Conservation (phyloP, 2,797 vertebrate genomes). For the Luscinia luscinia region DNA sequence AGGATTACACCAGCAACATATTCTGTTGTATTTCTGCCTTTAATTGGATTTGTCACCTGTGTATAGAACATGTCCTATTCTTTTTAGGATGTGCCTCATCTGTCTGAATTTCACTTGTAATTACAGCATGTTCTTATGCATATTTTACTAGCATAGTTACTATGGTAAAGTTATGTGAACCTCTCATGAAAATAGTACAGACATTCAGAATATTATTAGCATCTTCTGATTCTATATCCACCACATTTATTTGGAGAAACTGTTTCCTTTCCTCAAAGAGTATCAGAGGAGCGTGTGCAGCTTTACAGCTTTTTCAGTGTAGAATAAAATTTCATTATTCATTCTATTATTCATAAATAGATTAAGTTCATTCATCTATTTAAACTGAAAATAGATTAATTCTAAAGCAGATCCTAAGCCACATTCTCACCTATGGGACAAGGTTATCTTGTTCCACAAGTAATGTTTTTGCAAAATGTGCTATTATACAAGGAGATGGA, state of each 20-base stretch:
- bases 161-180: background rate
- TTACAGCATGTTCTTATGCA: background rate
- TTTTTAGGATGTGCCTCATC: background rate
- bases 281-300: accelerated
- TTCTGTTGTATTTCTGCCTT: background rate
- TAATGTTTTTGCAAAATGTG: background rate
- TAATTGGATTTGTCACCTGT: background rate
- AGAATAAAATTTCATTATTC: background rate
- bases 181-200: background rate
- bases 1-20: background rate
- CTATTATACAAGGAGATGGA: background rate
- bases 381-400: background rate
- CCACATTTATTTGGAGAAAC: background rate
- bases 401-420: background rate
- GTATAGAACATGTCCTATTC: background rate
- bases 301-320: background rate
- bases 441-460: background rate
- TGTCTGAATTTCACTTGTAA: background rate
- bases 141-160: background rate
- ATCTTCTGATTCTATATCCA: background rate
- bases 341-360: no score
- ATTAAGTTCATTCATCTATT: background rate
- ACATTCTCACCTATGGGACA: background rate
- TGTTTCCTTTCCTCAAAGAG: background rate
- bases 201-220: background rate